A percentile compares a stretch with the other conserved stretches of the same genome.
phyloP scores from a whole-genome alignment of 2,797 vertebrate species.

The Oreonectes daqikongensis region DNA sequence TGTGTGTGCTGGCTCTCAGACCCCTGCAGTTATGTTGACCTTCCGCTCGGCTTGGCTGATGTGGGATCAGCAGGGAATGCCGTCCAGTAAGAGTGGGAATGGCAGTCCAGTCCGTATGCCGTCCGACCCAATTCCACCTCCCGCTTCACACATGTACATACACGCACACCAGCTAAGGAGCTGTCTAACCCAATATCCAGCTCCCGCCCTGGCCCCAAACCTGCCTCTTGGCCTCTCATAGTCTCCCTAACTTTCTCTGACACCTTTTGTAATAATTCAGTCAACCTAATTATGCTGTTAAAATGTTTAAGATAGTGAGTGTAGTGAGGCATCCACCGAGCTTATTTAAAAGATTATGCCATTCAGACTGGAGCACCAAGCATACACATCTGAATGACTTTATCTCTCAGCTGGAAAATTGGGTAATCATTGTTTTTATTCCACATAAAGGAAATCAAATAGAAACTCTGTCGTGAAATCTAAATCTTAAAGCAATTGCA shows the following conservation, averaged over 20 bases:
- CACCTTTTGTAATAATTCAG: conserved; percentile 22
- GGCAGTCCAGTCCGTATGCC: conserved; percentile 68
- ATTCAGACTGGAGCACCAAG: background rate
- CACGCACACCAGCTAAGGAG: conserved; percentile 36
- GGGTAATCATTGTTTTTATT: conserved; percentile 1
- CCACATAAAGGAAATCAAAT: conserved; percentile 16
- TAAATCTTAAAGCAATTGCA: background rate
- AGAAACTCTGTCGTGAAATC: conserved; percentile 14
- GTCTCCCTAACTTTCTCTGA: conserved; percentile 6
- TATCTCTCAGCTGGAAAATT: conserved; percentile 6
- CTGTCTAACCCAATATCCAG: conserved; percentile 41
- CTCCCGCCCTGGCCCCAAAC: conserved; percentile 20
- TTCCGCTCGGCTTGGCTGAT: conserved; percentile 79
- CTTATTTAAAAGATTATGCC: background rate
- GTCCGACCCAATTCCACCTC: conserved; percentile 77
- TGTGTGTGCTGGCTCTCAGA: conserved; percentile 58
- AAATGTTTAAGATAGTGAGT: background rate
- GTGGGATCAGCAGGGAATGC: conserved; percentile 77
- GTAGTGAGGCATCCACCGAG: background rate
- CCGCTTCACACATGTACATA: conserved; percentile 34
- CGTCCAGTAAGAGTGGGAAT: conserved; percentile 76
- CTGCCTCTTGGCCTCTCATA: conserved; percentile 29
- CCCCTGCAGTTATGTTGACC: conserved; percentile 82
- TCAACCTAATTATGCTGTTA: conserved; percentile 17
- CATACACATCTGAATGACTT: background rate